Conservation (phyloP, 2,888 invertebrate species). For the Acrocera orbiculus region DNA sequence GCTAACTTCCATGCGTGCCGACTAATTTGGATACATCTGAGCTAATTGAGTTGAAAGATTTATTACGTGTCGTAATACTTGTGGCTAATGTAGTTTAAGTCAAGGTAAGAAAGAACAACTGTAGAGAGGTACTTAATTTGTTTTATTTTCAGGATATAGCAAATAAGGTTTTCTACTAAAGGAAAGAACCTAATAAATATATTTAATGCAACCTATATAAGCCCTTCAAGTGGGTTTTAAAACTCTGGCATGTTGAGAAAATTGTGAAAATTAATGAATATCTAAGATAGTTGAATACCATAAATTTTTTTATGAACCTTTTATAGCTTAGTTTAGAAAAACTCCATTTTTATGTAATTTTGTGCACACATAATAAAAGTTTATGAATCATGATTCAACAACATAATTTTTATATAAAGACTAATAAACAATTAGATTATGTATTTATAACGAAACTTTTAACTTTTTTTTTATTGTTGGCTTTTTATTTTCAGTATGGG, state of each 20-base stretch:
- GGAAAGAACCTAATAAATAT: conserved; percentile 8
- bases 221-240: conserved; percentile 11
- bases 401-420: not conserved
- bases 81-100: too few relatives aligned
- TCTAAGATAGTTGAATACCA: conserved; percentile 17
- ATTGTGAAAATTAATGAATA: conserved; percentile 10
- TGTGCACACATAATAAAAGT: too few relatives aligned
- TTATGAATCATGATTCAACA: too few relatives aligned
- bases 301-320: conserved; percentile 28
- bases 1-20: too few relatives aligned
- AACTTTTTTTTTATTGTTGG: conserved; percentile 11
- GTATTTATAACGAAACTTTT: conserved; percentile 7
- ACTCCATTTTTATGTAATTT: too few relatives aligned
- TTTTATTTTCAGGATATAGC: too few relatives aligned
- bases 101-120: too few relatives aligned
- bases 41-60: conserved; percentile 9
- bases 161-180: too few relatives aligned
- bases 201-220: conserved; percentile 10
- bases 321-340: conserved; percentile 22
- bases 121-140: too few relatives aligned
- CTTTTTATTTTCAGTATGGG: conserved; percentile 58
- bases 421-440: too few relatives aligned
- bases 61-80: too few relatives aligned
- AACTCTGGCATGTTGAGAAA: conserved; percentile 6
- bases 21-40: too few relatives aligned